Percentiles rank a stretch among this genome's conserved stretches.
phyloP scores from a whole-genome alignment of 1,140 invertebrate genomes.

The Wasmannia auropunctata region DNA sequence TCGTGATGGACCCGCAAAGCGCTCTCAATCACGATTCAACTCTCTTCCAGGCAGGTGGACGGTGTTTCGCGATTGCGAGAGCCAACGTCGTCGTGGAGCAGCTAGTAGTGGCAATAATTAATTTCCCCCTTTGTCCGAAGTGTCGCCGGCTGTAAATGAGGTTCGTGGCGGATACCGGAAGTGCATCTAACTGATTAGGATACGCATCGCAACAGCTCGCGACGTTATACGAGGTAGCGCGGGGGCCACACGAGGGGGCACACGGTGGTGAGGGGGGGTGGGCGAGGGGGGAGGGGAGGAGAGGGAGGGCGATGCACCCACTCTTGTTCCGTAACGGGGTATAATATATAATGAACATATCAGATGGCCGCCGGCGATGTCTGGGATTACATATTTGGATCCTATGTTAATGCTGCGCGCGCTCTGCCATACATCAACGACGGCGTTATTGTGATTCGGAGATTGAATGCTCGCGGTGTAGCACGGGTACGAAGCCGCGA shows the following conservation, averaged over 20 bases:
- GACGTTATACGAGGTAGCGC: conserved; percentile 46
- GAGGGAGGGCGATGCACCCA: conserved; percentile 48
- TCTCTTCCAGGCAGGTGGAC: conserved; percentile 18
- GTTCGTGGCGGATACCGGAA: conserved; percentile 70
- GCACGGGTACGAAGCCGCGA: conserved; percentile 61
- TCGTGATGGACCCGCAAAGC: background rate
- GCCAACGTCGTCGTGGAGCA: conserved; percentile 21
- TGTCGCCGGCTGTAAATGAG: conserved; percentile 56
- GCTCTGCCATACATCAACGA: conserved; percentile 70
- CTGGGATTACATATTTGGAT: conserved; percentile 76
- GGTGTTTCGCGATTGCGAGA: conserved; percentile 8
- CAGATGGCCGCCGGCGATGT: conserved; percentile 75
- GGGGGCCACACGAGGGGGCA: background rate
- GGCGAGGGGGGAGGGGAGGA: background rate
- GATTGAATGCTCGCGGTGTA: conserved; percentile 72
- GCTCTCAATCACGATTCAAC: background rate
- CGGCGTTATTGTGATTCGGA: conserved; percentile 74
- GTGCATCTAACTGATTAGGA: conserved; percentile 70
- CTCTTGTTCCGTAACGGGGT: conserved; percentile 68
- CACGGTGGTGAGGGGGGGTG: background rate
- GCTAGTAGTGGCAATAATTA: conserved; percentile 64
- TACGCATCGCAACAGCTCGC: conserved; percentile 60
- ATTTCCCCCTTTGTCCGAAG: conserved; percentile 52
- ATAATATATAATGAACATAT: conserved; percentile 76
- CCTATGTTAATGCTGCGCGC: conserved; percentile 73